A percentile compares a stretch with the other conserved stretches of the same genome.
phyloP scores from a whole-genome alignment of 2,888 invertebrate genomes.

The Nesidiocoris tenuis region DNA sequence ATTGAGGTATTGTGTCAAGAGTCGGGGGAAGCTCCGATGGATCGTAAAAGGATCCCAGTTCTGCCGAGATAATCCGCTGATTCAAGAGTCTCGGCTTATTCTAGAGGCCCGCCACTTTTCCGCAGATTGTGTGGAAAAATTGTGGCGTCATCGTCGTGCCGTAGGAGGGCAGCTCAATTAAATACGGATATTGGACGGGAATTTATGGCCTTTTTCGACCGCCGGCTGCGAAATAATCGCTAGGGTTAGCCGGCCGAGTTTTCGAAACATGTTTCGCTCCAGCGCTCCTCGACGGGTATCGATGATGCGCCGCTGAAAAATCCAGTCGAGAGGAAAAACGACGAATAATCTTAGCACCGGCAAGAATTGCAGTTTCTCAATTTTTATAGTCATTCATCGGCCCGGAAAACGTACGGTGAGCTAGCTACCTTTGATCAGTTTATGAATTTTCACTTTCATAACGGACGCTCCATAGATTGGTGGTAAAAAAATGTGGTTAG shows the following conservation, averaged over 20 bases:
- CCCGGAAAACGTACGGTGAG: no score
- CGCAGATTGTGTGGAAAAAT: conserved; percentile 7
- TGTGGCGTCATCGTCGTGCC: conserved; percentile 3
- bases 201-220: neutral
- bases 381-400: no score
- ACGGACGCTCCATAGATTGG: no score
- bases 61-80: conserved; percentile 8
- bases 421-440: no score
- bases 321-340: no score
- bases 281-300: no score
- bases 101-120: conserved; percentile 1
- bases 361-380: no score
- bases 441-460: no score
- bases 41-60: neutral
- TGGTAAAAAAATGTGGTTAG: no score
- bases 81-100: neutral
- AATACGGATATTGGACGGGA: conserved; percentile 17
- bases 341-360: no score
- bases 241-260: neutral
- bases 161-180: conserved; percentile 14
- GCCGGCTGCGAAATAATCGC: neutral
- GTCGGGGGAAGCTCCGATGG: neutral
- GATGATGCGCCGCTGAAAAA: no score
- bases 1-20: neutral
- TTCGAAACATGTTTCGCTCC: no score